These are phyloP conservation scores for Propithecus coquereli DNA, from an alignment of 2,113 vertebrate genomes.

Conservation along the genomic window DNA sequence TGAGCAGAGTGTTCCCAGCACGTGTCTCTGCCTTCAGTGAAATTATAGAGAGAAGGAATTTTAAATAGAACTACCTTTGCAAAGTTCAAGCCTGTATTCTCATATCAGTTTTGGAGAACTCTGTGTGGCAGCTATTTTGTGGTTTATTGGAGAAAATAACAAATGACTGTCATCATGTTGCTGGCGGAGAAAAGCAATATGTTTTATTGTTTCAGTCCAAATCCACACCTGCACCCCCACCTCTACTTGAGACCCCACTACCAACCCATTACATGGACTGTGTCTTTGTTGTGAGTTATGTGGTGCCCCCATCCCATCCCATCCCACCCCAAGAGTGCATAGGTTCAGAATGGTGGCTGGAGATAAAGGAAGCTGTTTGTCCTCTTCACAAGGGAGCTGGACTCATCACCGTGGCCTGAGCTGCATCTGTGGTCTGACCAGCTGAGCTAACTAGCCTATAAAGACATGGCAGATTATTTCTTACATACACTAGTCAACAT, in stretches of 20 bases:
- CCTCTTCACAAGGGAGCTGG: background rate
- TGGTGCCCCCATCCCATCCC: too few species aligned
- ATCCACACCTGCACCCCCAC: background rate
- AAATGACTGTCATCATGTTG: background rate
- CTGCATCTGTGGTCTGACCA: background rate
- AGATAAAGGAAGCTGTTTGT: background rate
- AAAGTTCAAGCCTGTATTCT: background rate
- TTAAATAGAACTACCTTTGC: background rate
- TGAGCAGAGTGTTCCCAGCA: background rate
- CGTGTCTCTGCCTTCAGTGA: too few species aligned
- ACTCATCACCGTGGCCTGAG: background rate
- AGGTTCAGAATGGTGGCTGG: background rate
- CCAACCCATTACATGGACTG: rapidly evolving
- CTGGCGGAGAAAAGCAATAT: background rate
- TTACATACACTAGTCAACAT: rapidly evolving
- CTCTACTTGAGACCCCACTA: background rate
- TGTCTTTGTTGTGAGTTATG: background rate
- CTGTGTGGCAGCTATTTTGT: background rate
- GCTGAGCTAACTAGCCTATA: background rate
- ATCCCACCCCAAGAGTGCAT: background rate
- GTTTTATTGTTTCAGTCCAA: background rate
- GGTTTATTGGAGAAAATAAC: background rate
- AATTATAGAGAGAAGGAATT: background rate
- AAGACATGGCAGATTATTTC: background rate
- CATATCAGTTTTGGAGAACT: background rate